Percentiles rank a stretch among this genome's conserved stretches.
phyloP scores from a whole-genome alignment of 2,797 vertebrate genomes.

The Syncerus caffer region DNA sequence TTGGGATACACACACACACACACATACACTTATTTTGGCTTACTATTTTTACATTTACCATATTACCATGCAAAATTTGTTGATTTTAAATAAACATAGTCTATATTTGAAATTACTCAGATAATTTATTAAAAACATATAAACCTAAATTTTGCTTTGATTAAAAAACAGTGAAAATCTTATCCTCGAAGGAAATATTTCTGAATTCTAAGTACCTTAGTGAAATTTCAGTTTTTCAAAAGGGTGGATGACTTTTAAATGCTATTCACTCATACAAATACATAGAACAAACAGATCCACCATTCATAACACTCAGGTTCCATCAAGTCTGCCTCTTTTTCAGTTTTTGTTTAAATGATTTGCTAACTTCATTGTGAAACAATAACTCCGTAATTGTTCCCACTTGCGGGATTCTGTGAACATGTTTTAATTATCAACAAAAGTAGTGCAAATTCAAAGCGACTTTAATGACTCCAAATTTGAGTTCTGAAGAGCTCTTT shows the following conservation, averaged over 20 bases:
- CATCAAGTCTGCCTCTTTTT: background rate
- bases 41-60: background rate
- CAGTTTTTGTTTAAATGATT: constrained; percentile 8
- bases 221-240: background rate
- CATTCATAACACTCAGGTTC: background rate
- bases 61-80: background rate
- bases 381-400: constrained; percentile 59
- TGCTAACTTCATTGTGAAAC: constrained; percentile 38
- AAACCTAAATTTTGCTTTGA: background rate
- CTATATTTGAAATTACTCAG: background rate
- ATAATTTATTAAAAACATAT: background rate
- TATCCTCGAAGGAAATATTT: background rate
- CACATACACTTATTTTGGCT: background rate
- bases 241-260: background rate
- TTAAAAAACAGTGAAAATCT: background rate
- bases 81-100: background rate
- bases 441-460: constrained; percentile 48
- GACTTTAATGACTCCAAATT: constrained; percentile 53
- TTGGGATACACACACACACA: background rate
- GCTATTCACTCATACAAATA: background rate
- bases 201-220: background rate
- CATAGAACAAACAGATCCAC: background rate
- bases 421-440: constrained; percentile 64
- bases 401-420: constrained; percentile 52
- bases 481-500: constrained; percentile 53